Evolutionary conservation across 2,888 invertebrate species (phyloP).

Genomic region (Pammene fasciana): DNA sequence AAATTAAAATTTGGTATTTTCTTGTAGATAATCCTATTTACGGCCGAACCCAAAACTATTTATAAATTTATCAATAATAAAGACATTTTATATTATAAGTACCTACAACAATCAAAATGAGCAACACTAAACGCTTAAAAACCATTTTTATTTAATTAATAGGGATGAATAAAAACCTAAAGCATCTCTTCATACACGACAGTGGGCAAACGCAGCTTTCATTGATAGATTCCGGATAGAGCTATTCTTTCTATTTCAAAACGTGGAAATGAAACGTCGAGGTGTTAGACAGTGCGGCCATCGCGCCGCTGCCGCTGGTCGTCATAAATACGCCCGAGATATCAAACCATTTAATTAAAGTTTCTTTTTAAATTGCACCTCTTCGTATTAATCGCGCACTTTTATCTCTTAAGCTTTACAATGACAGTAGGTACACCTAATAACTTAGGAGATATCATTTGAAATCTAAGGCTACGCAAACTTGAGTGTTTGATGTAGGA

Average conservation of each 20-base stretch:
- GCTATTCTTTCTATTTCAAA: conserved; percentile 45
- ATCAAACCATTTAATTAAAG: conserved; percentile 70
- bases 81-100: too few relatives aligned
- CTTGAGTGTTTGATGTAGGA: conserved; percentile 15
- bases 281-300: conserved; percentile 35
- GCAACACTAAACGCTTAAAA: neutral
- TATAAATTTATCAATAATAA: too few relatives aligned
- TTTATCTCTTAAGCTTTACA: conserved; percentile 51
- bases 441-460: conserved; percentile 56
- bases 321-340: conserved; percentile 57
- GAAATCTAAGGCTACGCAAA: conserved; percentile 6
- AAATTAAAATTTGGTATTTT: too few relatives aligned
- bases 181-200: conserved; percentile 15
- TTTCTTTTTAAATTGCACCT: conserved; percentile 65
- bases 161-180: conserved; percentile 31
- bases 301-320: conserved; percentile 50
- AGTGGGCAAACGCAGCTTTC: conserved; percentile 22
- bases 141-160: conserved; percentile 28
- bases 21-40: too few relatives aligned
- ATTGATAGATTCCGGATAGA: conserved; percentile 38
- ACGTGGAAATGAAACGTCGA: conserved; percentile 57
- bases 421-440: conserved; percentile 20
- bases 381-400: conserved; percentile 58
- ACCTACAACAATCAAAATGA: neutral
- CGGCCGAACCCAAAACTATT: too few relatives aligned